Evolutionary conservation across 2,113 vertebrate species (phyloP).

Genomic region (Gorsachius goisagi): DNA sequence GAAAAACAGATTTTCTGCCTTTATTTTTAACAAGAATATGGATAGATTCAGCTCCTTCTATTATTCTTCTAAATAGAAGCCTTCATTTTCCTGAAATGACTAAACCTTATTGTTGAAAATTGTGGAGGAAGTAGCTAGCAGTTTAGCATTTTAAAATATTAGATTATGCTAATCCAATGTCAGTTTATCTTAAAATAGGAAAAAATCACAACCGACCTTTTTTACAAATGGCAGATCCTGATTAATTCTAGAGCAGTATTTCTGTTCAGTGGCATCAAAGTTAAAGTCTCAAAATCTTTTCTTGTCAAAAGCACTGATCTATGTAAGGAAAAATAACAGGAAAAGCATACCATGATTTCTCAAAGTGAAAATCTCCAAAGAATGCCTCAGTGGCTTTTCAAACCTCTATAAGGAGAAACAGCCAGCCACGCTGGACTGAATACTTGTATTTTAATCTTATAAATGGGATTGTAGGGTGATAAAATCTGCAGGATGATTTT

Average conservation of each 20-base stretch:
- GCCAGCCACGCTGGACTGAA: neutral
- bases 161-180: neutral
- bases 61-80: neutral
- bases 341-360: neutral
- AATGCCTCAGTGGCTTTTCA: neutral
- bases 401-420: neutral
- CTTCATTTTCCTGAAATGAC: neutral
- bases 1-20: neutral
- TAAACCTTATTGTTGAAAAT: neutral
- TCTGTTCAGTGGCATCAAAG: neutral
- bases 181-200: neutral
- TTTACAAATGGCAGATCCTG: neutral
- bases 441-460: conserved; percentile 1
- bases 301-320: neutral
- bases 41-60: neutral
- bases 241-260: neutral
- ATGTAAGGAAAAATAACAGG: neutral
- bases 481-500: conserved; percentile 31
- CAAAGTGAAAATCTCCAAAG: neutral
- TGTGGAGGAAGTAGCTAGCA: neutral
- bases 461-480: neutral
- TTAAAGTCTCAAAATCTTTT: neutral
- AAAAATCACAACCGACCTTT: neutral
- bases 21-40: neutral
- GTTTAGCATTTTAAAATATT: neutral